Evolutionary conservation across 1,140 invertebrate species (phyloP).

Genomic region (Lepidurus arcticus): DNA sequence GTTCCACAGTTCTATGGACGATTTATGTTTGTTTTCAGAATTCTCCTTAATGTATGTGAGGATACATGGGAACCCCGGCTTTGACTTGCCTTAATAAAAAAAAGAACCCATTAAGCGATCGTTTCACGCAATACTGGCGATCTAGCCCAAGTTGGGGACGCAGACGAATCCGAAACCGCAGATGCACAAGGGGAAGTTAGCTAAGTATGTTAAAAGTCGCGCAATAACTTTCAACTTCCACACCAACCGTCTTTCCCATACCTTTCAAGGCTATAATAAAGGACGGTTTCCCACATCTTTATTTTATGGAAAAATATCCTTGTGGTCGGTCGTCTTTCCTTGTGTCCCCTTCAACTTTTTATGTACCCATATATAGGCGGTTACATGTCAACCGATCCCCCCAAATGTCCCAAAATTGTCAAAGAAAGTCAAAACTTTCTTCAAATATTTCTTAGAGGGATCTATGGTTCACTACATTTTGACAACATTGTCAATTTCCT

Average conservation of each 20-base stretch:
- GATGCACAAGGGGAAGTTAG: neutral
- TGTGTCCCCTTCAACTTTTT: neutral
- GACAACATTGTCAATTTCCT: neutral
- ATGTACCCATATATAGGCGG: neutral
- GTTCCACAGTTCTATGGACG: neutral
- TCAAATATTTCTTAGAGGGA: no score
- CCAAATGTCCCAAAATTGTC: no score
- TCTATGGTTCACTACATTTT: neutral
- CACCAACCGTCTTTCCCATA: neutral
- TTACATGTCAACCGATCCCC: neutral
- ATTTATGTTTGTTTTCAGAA: neutral
- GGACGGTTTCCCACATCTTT: neutral
- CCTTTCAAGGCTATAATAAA: neutral
- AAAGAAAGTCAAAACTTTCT: no score
- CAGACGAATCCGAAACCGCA: neutral
- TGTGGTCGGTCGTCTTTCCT: neutral
- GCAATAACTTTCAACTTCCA: neutral
- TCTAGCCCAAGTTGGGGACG: neutral
- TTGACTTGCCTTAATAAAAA: no score
- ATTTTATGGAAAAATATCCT: neutral
- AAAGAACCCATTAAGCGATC: neutral
- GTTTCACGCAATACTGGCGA: neutral
- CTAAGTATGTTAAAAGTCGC: neutral
- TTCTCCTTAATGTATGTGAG: no score
- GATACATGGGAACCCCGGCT: no score